phyloP scores from a whole-genome alignment of 2,797 vertebrate genomes.

The Coccyzus lansbergi region DNA sequence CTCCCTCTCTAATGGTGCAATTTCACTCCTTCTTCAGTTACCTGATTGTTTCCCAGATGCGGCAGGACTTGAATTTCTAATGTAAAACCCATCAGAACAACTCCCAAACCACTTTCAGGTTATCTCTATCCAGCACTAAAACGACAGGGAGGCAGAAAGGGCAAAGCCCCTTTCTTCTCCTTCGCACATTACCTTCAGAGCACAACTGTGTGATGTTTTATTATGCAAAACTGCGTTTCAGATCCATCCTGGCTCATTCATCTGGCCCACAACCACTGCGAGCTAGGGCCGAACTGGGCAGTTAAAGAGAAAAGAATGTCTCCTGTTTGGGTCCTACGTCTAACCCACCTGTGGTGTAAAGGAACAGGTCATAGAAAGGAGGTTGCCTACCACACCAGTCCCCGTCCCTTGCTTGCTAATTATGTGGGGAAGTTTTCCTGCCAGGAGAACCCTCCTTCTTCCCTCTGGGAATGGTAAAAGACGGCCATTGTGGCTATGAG shows the following conservation, averaged over 20 bases:
- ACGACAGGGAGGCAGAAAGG: not conserved
- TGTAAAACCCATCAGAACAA: not conserved
- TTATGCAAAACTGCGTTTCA: accelerated
- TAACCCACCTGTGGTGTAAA: accelerated
- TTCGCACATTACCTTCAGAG: not conserved
- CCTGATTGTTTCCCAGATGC: slow-evolving; percentile 43
- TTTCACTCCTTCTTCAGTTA: slow-evolving; percentile 22
- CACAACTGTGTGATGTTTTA: accelerated
- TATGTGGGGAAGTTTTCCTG: accelerated
- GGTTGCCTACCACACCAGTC: accelerated
- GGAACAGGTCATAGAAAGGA: not conserved
- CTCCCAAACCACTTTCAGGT: not conserved
- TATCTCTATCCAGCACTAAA: not conserved
- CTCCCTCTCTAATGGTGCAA: not conserved
- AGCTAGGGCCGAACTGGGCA: not conserved
- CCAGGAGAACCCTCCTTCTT: not conserved
- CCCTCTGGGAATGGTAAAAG: accelerated
- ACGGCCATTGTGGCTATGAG: not conserved
- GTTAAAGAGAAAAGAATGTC: accelerated
- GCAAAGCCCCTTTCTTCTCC: not conserved
- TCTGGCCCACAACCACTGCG: accelerated
- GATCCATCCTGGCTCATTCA: accelerated
- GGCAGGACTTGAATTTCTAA: slow-evolving; percentile 56
- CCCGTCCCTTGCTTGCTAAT: not conserved
- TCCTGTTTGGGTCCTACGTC: not conserved